Conservation (phyloP, 2,888 invertebrate species). For the Pristionchus japonicus region DNA sequence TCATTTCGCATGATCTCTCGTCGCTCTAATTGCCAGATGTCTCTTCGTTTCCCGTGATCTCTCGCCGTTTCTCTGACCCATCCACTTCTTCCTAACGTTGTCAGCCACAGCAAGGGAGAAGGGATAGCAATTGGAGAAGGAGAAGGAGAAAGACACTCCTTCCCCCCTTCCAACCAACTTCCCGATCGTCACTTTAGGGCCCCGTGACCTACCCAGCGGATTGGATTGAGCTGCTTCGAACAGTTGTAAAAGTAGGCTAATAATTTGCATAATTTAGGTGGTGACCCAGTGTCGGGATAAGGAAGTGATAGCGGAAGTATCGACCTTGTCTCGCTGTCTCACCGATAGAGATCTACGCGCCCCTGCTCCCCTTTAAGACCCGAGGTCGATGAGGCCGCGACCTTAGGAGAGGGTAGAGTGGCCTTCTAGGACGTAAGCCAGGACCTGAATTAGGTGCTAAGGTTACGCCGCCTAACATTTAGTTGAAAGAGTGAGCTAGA, state of each 20-base stretch:
- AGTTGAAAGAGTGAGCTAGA: background rate
- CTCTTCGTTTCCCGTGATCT: slow-evolving; percentile 9
- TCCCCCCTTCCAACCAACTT: background rate
- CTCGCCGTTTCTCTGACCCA: background rate
- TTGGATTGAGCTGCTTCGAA: background rate
- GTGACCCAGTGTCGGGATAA: background rate
- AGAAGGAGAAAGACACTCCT: slow-evolving; percentile 20
- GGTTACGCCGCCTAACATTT: too few relatives aligned
- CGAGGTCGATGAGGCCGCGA: background rate
- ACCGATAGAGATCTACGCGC: background rate
- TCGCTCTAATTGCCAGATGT: background rate
- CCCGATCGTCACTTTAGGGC: background rate
- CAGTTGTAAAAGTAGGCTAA: background rate
- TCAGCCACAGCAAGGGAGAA: slow-evolving; percentile 3
- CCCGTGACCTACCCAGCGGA: background rate
- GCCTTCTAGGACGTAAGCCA: background rate
- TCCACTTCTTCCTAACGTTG: slow-evolving; percentile 16
- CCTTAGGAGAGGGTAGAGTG: background rate
- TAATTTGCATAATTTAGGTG: background rate
- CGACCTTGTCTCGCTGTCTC: background rate
- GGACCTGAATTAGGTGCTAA: too few relatives aligned
- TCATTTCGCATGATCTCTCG: background rate
- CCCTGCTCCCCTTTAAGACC: slow-evolving; percentile 9
- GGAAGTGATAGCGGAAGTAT: background rate
- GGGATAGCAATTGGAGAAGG: background rate